phyloP scores from a whole-genome alignment of 1,140 invertebrate species.

The Apis cerana region DNA sequence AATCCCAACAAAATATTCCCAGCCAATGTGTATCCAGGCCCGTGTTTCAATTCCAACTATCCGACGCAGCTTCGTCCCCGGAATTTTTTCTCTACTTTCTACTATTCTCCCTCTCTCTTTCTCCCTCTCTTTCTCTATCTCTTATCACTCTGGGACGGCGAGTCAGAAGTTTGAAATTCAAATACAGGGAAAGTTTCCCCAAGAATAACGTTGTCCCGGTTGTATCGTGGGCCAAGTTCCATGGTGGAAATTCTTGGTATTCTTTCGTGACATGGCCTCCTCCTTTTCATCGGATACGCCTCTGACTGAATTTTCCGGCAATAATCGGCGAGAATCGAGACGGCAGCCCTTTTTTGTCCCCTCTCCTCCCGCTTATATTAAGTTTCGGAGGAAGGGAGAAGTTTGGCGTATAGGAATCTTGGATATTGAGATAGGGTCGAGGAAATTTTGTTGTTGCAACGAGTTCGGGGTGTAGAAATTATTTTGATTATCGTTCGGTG shows the following conservation, averaged over 20 bases:
- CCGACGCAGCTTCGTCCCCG: conserved; percentile 21
- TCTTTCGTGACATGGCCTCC: background rate
- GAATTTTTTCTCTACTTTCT: conserved; percentile 17
- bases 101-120: background rate
- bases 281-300: background rate
- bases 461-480: too few species aligned
- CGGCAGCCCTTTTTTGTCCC: background rate
- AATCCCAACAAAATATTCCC: conserved; percentile 30
- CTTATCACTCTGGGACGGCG: background rate
- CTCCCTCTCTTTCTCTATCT: background rate
- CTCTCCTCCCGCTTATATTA: background rate
- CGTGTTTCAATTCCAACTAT: conserved; percentile 48
- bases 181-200: conserved; percentile 41
- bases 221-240: conserved; percentile 31
- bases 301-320: conserved; percentile 13
- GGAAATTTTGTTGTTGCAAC: too few species aligned
- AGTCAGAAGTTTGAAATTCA: conserved; percentile 50
- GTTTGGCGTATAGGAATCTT: background rate
- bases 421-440: too few species aligned
- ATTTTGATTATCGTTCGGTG: too few species aligned
- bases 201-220: conserved; percentile 54
- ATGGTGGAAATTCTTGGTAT: conserved; percentile 30
- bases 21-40: background rate
- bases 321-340: conserved; percentile 20
- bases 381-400: background rate